A percentile compares a stretch with the other conserved stretches of the same genome.
phyloP scores from a whole-genome alignment of 1,140 invertebrate genomes.

The Brachionus manjavacas region DNA sequence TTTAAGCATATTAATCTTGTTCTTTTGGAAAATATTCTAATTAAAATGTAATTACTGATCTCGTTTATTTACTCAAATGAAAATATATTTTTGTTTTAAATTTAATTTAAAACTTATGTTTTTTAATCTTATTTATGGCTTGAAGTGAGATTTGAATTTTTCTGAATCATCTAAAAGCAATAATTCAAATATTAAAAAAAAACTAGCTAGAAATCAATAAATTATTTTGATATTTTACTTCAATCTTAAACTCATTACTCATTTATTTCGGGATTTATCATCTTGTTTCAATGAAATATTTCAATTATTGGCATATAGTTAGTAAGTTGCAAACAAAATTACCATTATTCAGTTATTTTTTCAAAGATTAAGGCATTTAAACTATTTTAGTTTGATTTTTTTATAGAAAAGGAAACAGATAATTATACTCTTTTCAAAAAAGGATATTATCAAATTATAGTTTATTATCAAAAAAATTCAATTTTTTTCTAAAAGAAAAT shows the following conservation, averaged over 20 bases:
- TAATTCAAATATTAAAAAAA: neutral
- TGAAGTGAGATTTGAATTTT: neutral
- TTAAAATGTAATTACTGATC: neutral
- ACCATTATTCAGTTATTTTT: neutral
- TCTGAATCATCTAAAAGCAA: neutral
- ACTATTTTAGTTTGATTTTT: neutral
- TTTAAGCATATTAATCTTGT: neutral
- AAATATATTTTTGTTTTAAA: neutral
- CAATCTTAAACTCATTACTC: slow-evolving; percentile 3
- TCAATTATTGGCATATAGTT: neutral
- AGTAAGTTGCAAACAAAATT: neutral
- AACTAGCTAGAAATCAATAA: neutral
- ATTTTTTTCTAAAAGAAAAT: neutral
- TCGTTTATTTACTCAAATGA: neutral
- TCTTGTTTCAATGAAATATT: neutral
- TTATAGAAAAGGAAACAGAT: neutral
- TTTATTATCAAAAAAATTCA: neutral
- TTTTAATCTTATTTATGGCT: slow-evolving; percentile 3
- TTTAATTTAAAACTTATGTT: neutral
- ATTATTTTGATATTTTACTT: slow-evolving; percentile 7
- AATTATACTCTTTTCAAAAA: neutral
- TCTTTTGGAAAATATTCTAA: neutral
- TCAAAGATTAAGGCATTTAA: neutral
- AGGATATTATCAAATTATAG: neutral
- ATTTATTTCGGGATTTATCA: neutral